Evolutionary conservation across 2,113 vertebrate genomes (phyloP).

Genomic region (Malaclemys terrapin): DNA sequence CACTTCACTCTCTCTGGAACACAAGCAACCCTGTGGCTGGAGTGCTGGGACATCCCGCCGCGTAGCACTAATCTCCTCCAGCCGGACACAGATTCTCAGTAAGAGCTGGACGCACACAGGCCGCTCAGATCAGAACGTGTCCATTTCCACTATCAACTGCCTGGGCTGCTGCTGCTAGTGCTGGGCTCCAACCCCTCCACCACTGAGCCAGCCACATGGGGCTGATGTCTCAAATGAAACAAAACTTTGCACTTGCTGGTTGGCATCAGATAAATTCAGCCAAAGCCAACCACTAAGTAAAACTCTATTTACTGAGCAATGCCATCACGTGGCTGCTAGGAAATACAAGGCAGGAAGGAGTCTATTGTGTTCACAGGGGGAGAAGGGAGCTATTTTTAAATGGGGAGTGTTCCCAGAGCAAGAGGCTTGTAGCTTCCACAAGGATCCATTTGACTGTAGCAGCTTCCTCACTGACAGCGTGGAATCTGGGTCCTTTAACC

Average conservation of each 20-base stretch:
- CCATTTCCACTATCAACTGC: no score
- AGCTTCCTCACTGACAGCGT: not conserved
- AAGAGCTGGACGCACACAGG: not conserved
- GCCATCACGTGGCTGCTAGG: not conserved
- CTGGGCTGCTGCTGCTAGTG: not conserved
- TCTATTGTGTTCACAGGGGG: not conserved
- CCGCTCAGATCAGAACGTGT: not conserved
- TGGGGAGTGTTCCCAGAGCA: not conserved
- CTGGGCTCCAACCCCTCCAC: not conserved
- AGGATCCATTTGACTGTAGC: not conserved
- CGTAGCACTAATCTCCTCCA: not conserved
- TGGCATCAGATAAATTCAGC: not conserved
- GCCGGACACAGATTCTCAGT: not conserved
- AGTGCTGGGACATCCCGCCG: no score
- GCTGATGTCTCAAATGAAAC: not conserved
- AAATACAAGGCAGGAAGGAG: not conserved
- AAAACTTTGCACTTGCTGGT: not conserved
- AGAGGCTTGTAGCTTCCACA: not conserved
- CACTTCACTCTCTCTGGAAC: no score
- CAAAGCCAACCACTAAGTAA: not conserved
- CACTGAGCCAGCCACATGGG: not conserved
- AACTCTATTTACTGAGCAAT: not conserved
- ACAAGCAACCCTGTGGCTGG: no score
- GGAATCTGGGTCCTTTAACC: not conserved
- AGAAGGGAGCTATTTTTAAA: not conserved